These are phyloP conservation scores for Camponotus fellah DNA, from an alignment of 2,888 invertebrate genomes.

Conservation along the genomic window DNA sequence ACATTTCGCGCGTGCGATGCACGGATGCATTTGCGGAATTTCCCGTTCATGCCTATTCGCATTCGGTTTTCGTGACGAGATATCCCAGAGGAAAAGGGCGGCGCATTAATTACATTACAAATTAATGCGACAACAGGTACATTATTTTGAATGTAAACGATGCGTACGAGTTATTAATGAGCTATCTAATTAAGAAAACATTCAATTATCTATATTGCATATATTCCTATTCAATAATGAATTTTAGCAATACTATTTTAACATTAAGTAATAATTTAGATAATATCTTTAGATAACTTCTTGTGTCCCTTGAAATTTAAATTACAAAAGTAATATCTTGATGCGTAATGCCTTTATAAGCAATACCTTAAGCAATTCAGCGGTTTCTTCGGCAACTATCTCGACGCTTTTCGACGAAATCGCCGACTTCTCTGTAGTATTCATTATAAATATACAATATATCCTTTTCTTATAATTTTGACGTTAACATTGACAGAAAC, in stretches of 20 bases:
- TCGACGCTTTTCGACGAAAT: not conserved
- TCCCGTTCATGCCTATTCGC: constrained; percentile 11
- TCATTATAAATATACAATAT: constrained; percentile 1
- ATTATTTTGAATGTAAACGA: constrained; percentile 28
- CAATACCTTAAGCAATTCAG: not conserved
- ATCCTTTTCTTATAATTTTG: constrained; percentile 12
- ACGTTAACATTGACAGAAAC: constrained; percentile 4
- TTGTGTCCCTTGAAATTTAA: constrained; percentile 16
- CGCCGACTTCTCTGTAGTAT: not conserved
- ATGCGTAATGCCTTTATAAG: not conserved
- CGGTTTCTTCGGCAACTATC: constrained; percentile 6
- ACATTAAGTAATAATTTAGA: not conserved
- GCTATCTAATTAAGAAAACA: constrained; percentile 19
- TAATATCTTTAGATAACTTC: not conserved
- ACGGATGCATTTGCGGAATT: constrained; percentile 27
- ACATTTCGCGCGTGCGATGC: constrained; percentile 64
- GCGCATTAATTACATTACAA: constrained; percentile 18
- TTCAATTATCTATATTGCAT: constrained; percentile 14
- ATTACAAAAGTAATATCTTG: not conserved
- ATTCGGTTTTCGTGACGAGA: constrained; percentile 31
- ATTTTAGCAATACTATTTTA: not conserved
- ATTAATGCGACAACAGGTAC: constrained; percentile 18
- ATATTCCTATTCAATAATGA: not conserved
- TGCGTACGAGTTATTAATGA: constrained; percentile 4
- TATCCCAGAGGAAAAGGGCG: not conserved